These are phyloP conservation scores for Thecophora atra DNA, from an alignment of 2,888 invertebrate genomes.

Conservation along the genomic window DNA sequence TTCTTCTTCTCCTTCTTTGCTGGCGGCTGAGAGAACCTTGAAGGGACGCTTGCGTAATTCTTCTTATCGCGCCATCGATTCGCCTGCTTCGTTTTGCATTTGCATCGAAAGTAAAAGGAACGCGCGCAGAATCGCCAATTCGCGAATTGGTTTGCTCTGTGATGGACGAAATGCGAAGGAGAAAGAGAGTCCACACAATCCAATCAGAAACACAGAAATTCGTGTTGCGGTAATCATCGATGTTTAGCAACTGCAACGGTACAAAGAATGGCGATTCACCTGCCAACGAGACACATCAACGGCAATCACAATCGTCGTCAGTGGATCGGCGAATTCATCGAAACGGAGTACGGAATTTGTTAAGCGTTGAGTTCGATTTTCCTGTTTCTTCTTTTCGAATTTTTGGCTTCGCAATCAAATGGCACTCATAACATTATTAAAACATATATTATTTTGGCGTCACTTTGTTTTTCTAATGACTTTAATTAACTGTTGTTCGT, in stretches of 20 bases:
- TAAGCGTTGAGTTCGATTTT: conserved; percentile 28
- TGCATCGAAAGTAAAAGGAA: conserved; percentile 30
- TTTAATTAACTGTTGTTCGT: conserved; percentile 4
- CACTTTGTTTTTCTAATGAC: not conserved
- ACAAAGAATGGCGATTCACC: conserved; percentile 15
- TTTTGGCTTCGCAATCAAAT: not conserved
- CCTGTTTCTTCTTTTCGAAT: not conserved
- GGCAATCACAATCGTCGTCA: not conserved
- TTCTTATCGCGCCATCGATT: not conserved
- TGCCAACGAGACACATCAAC: not conserved
- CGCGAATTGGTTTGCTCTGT: not conserved
- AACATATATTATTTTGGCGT: not conserved
- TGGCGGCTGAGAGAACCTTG: conserved; percentile 25
- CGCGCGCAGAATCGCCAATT: conserved; percentile 12
- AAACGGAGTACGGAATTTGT: conserved; percentile 4
- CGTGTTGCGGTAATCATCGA: not conserved
- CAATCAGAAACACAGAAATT: not conserved
- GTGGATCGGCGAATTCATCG: too few species aligned
- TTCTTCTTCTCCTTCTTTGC: not conserved
- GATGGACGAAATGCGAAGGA: not conserved
- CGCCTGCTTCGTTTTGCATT: not conserved
- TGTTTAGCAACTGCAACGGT: conserved; percentile 15
- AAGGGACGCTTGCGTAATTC: conserved; percentile 27
- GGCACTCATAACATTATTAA: not conserved
- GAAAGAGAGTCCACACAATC: not conserved